These are phyloP conservation scores for Glandiceps talaboti DNA, from an alignment of 53 echinoderm and acorn worm genomes.

Conservation along the genomic window DNA sequence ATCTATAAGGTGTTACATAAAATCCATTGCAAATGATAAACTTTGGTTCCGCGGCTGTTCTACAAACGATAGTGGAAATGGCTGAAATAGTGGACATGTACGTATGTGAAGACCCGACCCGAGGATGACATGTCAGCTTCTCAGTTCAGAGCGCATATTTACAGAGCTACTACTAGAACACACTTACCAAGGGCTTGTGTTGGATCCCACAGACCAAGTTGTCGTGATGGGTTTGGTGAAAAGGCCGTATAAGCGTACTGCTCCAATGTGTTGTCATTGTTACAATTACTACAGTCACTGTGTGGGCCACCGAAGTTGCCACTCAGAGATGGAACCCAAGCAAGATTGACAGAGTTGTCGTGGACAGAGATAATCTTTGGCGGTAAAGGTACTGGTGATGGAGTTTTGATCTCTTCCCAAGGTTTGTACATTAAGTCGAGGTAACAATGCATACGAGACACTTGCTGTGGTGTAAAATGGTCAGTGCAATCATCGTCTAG, in stretches of 20 bases:
- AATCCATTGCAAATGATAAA: too few species aligned
- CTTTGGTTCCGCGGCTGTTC: too few species aligned
- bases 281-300: conserved; percentile 33
- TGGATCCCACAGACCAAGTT: conserved; percentile 9
- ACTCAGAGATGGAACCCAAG: conserved; percentile 67
- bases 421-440: conserved; percentile 64
- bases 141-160: too few species aligned
- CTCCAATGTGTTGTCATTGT: conserved; percentile 20
- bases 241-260: conserved; percentile 63
- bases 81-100: too few species aligned
- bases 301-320: conserved; percentile 5
- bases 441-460: conserved; percentile 94
- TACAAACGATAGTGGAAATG: too few species aligned
- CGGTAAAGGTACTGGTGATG: conserved; percentile 34
- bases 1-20: too few species aligned
- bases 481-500: conserved; percentile 67
- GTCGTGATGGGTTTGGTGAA: not conserved
- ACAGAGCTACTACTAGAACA: too few species aligned
- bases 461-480: conserved; percentile 74
- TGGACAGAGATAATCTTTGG: conserved; percentile 26
- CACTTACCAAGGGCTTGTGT: conserved; percentile 60
- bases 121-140: too few species aligned
- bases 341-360: conserved; percentile 30
- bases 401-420: conserved; percentile 27
- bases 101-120: too few species aligned